Evolutionary conservation across 2,797 vertebrate species (phyloP), one percentile per base, ranked within the genome.

Genomic region (Mallotus villosus): DNA sequence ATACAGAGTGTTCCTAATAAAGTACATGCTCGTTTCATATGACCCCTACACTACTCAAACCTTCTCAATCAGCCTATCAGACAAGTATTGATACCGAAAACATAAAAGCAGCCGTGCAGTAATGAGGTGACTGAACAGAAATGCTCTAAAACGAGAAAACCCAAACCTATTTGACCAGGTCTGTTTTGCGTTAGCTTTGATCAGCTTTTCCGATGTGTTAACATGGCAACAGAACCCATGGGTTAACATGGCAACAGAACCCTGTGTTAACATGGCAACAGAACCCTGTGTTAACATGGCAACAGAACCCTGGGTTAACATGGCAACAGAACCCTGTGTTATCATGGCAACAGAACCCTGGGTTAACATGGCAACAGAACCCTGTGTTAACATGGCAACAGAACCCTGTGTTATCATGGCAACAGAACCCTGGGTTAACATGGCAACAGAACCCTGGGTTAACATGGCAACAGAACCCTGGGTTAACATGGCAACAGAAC

Each of bases 141-240:
- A 64, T 67, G 81, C 81, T 60, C 21, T 55, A n/a, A 55, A 55
- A 19, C 63, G 22, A 74, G 74, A 78, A 81, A 68, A 79, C 73
- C 37, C 78, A 86, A 11, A 86, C 70, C 82, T 79, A 83, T 41
- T 70, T 73, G 75, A 81, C 82, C 82, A 61, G 84, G 68, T 65
- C 76, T 67, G 71, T 79, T 86, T 68, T 62, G 72, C 85, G 78
- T 64, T 5, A 68, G 82, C 83, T 87, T 89, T 89, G 80, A 90
- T 90, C 81, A 80, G 84, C 84, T 60, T 78, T 88, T 82, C 11
- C 41, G 8, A 90, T 82, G 84, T 82, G 86, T 85, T 90, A 85
- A 86, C 82, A 79, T 84, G 84, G 84, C 84, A 68, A 84, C 78
- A 67, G 72, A 85, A 80, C 76, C 77, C 51, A n/a, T 72, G 32